A percentile compares a stretch with the other conserved stretches of the same genome.
Conservation (phyloP, 2,113 vertebrate genomes). For the Glaucomys volans region DNA sequence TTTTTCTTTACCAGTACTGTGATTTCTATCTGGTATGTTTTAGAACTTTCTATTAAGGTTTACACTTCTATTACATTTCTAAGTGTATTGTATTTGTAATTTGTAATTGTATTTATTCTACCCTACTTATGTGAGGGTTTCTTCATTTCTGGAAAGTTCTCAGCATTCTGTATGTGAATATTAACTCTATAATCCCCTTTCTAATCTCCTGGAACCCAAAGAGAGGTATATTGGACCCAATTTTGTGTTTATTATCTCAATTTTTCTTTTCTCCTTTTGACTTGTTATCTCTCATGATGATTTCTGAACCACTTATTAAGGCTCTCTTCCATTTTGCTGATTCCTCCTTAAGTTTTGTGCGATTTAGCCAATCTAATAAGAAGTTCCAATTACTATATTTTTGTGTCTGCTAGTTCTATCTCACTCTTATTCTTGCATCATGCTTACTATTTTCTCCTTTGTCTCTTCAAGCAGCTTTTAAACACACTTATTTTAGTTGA, state of each 20-base stretch:
- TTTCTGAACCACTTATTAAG: not conserved
- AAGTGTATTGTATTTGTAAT: not conserved
- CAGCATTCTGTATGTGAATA: not conserved
- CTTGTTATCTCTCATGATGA: not conserved
- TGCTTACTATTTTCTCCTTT: not conserved
- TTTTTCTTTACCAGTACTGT: not conserved
- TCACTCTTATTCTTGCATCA: not conserved
- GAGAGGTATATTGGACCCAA: not conserved
- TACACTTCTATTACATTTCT: not conserved
- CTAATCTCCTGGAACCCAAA: not conserved
- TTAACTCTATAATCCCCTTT: not conserved
- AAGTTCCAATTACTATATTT: not conserved
- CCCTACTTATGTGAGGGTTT: not conserved
- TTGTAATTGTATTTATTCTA: not conserved
- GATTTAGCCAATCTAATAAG: not conserved
- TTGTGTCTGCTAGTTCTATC: not conserved
- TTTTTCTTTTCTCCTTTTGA: not conserved
- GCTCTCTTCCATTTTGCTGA: not conserved
- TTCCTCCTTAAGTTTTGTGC: not conserved
- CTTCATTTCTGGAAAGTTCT: slow-evolving; percentile 7
- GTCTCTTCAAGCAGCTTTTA: not conserved
- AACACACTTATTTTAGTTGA: not conserved
- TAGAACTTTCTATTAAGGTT: not conserved
- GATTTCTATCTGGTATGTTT: not conserved
- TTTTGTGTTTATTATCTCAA: not conserved